Percentiles rank a stretch among this genome's conserved stretches.
phyloP scores from a whole-genome alignment of 2,797 vertebrate species.

The Sebastes iracundus region DNA sequence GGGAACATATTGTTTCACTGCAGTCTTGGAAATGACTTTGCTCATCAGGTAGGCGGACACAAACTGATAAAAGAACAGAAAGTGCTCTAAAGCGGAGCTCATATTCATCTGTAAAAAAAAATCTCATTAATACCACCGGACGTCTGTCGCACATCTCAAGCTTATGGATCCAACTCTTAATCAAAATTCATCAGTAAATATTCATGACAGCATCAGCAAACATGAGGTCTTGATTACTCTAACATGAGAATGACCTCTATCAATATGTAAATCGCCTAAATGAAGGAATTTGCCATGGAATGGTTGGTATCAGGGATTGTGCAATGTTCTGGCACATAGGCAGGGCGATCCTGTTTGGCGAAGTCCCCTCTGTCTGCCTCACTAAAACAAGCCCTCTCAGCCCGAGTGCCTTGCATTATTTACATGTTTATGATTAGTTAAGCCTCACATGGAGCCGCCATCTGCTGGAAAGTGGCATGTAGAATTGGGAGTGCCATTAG shows the following conservation, averaged over 20 bases:
- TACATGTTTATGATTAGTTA: conserved; percentile 81
- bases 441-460: conserved; percentile 75
- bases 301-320: conserved; percentile 14
- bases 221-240: conserved; percentile 63
- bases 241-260: conserved; percentile 61
- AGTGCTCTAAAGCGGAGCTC: not conserved
- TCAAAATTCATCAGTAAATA: conserved; percentile 66
- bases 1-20: conserved; percentile 54
- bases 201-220: conserved; percentile 63
- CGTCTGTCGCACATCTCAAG: conserved; percentile 1
- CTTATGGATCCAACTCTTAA: conserved; percentile 28
- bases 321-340: conserved; percentile 20
- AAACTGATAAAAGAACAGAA: conserved; percentile 37
- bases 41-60: conserved; percentile 11
- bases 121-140: conserved; percentile 28
- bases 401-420: conserved; percentile 79
- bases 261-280: conserved; percentile 73
- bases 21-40: conserved; percentile 19
- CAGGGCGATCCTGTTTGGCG: conserved; percentile 23
- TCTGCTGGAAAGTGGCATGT: conserved; percentile 67
- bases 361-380: conserved; percentile 32
- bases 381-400: conserved; percentile 52
- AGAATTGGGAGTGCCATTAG: conserved; percentile 60
- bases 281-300: conserved; percentile 36
- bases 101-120: conserved; percentile 21